phyloP scores from a whole-genome alignment of 2,888 invertebrate species.

The Nomada ruficornis region DNA sequence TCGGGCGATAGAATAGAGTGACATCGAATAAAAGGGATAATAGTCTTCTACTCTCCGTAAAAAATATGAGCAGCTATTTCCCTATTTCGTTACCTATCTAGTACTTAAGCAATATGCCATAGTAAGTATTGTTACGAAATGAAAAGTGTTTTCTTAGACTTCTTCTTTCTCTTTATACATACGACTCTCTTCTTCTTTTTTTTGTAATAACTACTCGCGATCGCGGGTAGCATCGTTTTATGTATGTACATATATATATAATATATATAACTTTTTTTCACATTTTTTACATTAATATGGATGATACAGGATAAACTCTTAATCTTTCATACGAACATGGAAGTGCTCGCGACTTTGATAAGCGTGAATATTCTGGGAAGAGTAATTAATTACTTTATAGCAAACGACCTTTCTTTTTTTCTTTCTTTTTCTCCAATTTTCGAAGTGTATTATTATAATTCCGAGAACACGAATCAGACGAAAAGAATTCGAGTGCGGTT shows the following conservation, averaged over 20 bases:
- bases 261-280: slow-evolving; percentile 43
- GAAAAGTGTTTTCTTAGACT: slow-evolving; percentile 36
- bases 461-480: slow-evolving; percentile 10
- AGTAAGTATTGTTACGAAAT: slow-evolving; percentile 40
- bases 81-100: slow-evolving; percentile 45
- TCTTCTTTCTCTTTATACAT: slow-evolving; percentile 38
- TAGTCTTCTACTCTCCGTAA: slow-evolving; percentile 63
- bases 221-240: slow-evolving; percentile 35
- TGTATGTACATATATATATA: slow-evolving; percentile 51
- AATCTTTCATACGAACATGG: slow-evolving; percentile 21
- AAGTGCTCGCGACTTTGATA: slow-evolving; percentile 23
- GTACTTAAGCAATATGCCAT: slow-evolving; percentile 46
- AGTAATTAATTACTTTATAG: slow-evolving; percentile 48
- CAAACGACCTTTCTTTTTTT: slow-evolving; percentile 22
- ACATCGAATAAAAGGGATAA: slow-evolving; percentile 52
- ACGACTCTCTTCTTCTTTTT: slow-evolving; percentile 1
- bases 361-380: slow-evolving; percentile 47
- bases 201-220: slow-evolving; percentile 30
- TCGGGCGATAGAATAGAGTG: slow-evolving; percentile 24
- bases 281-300: slow-evolving; percentile 52
- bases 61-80: slow-evolving; percentile 64
- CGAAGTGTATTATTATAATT: slow-evolving; percentile 6
- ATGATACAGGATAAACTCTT: slow-evolving; percentile 39
- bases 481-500: neutral
- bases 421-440: slow-evolving; percentile 11